These are phyloP conservation scores for Lysandra coridon DNA, from an alignment of 2,888 invertebrate species.

Conservation along the genomic window DNA sequence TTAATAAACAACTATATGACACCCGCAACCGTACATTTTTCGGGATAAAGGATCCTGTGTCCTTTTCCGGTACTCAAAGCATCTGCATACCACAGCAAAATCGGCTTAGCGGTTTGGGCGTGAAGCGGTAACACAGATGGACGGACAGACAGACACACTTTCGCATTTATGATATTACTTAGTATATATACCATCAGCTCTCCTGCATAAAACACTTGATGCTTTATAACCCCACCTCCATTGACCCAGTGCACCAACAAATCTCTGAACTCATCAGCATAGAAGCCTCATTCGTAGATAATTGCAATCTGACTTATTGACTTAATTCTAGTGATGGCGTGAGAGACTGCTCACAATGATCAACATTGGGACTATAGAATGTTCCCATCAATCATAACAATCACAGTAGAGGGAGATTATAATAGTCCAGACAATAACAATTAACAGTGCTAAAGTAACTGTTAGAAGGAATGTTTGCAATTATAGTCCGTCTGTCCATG, in stretches of 20 bases:
- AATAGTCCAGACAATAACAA: background rate
- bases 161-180: too few species aligned
- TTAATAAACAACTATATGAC: too few species aligned
- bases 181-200: too few species aligned
- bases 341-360: background rate
- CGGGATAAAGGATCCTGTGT: too few species aligned
- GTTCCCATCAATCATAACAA: conserved; percentile 18
- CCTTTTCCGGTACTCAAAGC: too few species aligned
- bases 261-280: background rate
- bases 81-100: too few species aligned
- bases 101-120: too few species aligned
- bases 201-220: too few species aligned
- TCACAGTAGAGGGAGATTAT: background rate
- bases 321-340: conserved; percentile 5
- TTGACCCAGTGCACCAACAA: background rate
- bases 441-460: background rate
- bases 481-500: too few species aligned
- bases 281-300: background rate
- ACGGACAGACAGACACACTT: too few species aligned
- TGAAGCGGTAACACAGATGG: too few species aligned
- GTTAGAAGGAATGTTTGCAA: background rate
- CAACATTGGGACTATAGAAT: background rate
- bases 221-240: background rate
- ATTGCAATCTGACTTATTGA: conserved; percentile 12
- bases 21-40: too few species aligned